A percentile compares a stretch with the other conserved stretches of the same genome.
phyloP scores from a whole-genome alignment of 1,140 invertebrate species.

The Gonioctena quinquepunctata region DNA sequence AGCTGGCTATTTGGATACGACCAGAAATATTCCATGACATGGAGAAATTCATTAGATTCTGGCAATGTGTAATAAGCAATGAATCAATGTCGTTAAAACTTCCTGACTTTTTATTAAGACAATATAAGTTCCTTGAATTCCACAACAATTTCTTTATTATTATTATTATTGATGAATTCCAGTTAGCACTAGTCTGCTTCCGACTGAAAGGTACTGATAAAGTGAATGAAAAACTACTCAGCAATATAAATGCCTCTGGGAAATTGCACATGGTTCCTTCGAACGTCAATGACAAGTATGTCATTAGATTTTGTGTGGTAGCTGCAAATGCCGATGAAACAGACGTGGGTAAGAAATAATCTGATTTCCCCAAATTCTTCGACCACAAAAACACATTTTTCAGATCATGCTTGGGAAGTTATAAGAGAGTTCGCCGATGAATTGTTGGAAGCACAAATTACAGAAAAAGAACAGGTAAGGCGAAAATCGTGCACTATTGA shows the following conservation, averaged over 20 bases:
- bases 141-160: background rate
- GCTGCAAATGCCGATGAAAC: conserved; percentile 85
- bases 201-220: conserved; percentile 84
- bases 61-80: too few species aligned
- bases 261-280: conserved; percentile 98
- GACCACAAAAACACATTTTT: too few species aligned
- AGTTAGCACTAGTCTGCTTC: conserved; percentile 85
- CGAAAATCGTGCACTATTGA: too few species aligned
- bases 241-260: conserved; percentile 93
- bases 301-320: conserved; percentile 95
- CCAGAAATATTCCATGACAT: too few species aligned
- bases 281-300: conserved; percentile 85
- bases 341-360: conserved; percentile 75
- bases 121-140: too few species aligned
- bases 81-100: too few species aligned
- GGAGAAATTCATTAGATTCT: too few species aligned
- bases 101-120: too few species aligned
- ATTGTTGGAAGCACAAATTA: conserved; percentile 69
- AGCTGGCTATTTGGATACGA: too few species aligned
- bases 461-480: conserved; percentile 61
- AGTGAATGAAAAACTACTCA: conserved; percentile 91
- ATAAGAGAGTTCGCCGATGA: conserved; percentile 86
- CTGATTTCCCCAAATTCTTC: too few species aligned
- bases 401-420: conserved; percentile 87
- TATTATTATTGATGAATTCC: conserved; percentile 37